phyloP scores from a whole-genome alignment of 1,140 invertebrate genomes.

The Anthonomus grandis region DNA sequence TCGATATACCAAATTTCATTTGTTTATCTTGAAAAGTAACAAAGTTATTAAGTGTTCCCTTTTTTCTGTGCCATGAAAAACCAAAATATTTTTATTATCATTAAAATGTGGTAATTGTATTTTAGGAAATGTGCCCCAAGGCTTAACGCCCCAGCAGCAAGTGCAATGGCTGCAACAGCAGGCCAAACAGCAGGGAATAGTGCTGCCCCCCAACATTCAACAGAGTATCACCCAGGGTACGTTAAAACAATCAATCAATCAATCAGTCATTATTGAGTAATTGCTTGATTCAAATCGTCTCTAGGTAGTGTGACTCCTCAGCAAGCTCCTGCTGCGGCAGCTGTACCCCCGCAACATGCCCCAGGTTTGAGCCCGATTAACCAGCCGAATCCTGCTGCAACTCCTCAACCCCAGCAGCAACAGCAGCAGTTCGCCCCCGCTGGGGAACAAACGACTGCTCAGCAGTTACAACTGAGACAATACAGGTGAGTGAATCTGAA shows the following conservation, averaged over 20 bases:
- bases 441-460: conserved; percentile 39
- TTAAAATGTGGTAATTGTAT: neutral
- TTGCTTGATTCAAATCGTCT: too few relatives aligned
- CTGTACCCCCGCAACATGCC: conserved; percentile 39
- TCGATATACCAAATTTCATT: too few relatives aligned
- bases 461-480: conserved; percentile 56
- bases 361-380: conserved; percentile 52
- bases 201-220: conserved; percentile 45
- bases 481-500: conserved; percentile 31
- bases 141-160: conserved; percentile 62
- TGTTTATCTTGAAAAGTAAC: too few relatives aligned
- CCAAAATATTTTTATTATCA: too few relatives aligned
- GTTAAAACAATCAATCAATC: too few relatives aligned
- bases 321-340: conserved; percentile 21
- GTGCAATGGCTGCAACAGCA: conserved; percentile 65
- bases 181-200: conserved; percentile 55
- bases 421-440: too few relatives aligned
- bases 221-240: conserved; percentile 38
- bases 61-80: too few relatives aligned
- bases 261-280: neutral
- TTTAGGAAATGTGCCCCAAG: conserved; percentile 52
- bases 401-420: conserved; percentile 19
- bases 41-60: too few relatives aligned
- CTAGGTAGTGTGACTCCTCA: conserved; percentile 22
- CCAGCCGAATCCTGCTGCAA: conserved; percentile 31